Conservation (phyloP, 2,888 invertebrate species). For the Drosophila bunnanda region DNA sequence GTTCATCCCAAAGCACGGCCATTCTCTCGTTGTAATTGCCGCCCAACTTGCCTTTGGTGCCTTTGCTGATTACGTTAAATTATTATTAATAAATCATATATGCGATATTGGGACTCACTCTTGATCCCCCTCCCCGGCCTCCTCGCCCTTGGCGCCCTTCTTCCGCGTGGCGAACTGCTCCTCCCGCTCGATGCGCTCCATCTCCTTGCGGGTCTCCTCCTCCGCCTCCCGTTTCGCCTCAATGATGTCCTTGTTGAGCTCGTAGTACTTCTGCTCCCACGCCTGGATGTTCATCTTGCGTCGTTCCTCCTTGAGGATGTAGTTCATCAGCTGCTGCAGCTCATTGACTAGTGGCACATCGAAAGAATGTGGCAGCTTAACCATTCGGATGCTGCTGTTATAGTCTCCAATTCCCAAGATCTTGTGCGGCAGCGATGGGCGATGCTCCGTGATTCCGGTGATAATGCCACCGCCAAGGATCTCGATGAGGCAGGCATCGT, state of each 20-base stretch:
- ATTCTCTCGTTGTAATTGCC: slow-evolving; percentile 75
- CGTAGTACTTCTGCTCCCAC: slow-evolving; percentile 88
- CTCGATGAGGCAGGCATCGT: slow-evolving; percentile 88
- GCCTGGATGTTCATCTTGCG: slow-evolving; percentile 80
- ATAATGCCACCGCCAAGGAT: slow-evolving; percentile 89
- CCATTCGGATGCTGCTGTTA: slow-evolving; percentile 89
- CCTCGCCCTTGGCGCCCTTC: slow-evolving; percentile 45
- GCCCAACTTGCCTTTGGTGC: background rate
- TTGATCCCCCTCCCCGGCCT: slow-evolving; percentile 9
- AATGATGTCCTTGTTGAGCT: slow-evolving; percentile 82
- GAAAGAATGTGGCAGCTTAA: slow-evolving; percentile 86
- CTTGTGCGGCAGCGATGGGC: slow-evolving; percentile 86
- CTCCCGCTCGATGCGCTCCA: slow-evolving; percentile 83
- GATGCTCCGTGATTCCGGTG: slow-evolving; percentile 88
- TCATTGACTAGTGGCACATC: slow-evolving; percentile 85
- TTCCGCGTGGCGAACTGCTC: slow-evolving; percentile 62
- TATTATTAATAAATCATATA: background rate
- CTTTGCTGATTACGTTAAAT: background rate
- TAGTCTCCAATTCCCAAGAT: slow-evolving; percentile 89
- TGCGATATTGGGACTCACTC: slow-evolving; percentile 33
- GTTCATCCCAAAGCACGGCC: slow-evolving; percentile 86
- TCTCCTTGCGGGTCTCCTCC: slow-evolving; percentile 86
- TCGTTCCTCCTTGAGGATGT: slow-evolving; percentile 85
- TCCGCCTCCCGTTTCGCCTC: slow-evolving; percentile 83
- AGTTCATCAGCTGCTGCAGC: slow-evolving; percentile 83